phyloP scores from a whole-genome alignment of 2,888 invertebrate species.

The Osmoderma eremita region DNA sequence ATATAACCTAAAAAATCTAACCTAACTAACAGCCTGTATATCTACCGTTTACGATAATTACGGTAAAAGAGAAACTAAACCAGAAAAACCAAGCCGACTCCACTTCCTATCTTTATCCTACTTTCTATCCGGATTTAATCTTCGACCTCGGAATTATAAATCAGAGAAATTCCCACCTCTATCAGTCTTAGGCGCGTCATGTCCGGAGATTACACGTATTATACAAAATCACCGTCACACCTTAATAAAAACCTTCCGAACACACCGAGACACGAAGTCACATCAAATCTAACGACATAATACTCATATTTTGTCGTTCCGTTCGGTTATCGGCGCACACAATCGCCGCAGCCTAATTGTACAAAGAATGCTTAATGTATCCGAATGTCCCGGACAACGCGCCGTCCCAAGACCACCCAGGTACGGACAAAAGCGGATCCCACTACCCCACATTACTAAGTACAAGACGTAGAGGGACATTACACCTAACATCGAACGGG shows the following conservation, averaged over 20 bases:
- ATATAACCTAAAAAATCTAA: no score
- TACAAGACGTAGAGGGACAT: conserved; percentile 25
- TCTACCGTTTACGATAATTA: neutral
- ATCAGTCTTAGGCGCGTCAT: neutral
- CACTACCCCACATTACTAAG: conserved; percentile 38
- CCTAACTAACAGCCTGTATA: neutral
- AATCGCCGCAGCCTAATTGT: conserved; percentile 43
- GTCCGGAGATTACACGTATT: neutral
- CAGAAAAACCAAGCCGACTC: no score
- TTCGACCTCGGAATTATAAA: neutral
- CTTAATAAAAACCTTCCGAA: conserved; percentile 31
- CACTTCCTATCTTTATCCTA: no score
- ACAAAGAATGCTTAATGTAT: conserved; percentile 44
- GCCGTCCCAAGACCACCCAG: conserved; percentile 46
- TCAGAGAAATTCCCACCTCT: neutral
- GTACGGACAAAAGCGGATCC: conserved; percentile 33
- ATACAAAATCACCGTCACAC: conserved; percentile 21
- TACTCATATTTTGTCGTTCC: conserved; percentile 31
- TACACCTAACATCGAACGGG: neutral
- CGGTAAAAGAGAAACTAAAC: no score
- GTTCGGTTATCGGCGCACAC: conserved; percentile 33
- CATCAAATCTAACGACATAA: conserved; percentile 37
- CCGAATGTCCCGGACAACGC: conserved; percentile 37
- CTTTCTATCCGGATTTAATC: neutral
- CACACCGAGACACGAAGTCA: conserved; percentile 17